Conservation (phyloP, 1,140 invertebrate species). For the Drosophila carrolli region DNA sequence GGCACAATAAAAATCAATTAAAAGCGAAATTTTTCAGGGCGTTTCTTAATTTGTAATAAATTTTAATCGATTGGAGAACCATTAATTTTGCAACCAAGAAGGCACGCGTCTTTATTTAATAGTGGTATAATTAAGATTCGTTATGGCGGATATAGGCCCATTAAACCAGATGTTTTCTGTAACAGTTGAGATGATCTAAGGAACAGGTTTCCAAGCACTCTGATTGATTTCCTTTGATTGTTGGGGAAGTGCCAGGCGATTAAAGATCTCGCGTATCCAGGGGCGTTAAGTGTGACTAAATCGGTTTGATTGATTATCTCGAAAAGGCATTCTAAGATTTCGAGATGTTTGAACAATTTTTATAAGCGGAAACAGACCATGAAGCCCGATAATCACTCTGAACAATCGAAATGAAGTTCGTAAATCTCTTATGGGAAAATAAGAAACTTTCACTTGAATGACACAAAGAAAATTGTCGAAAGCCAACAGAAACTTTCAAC, state of each 20-base stretch:
- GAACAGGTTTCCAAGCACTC: slow-evolving; percentile 30
- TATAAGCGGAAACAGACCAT: slow-evolving; percentile 21
- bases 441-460: slow-evolving; percentile 36
- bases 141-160: slow-evolving; percentile 70
- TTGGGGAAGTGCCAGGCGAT: slow-evolving; percentile 47
- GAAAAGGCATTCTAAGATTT: not conserved
- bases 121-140: slow-evolving; percentile 74
- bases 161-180: slow-evolving; percentile 59
- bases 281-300: slow-evolving; percentile 35
- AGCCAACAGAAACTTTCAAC: slow-evolving; percentile 28
- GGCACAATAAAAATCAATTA: slow-evolving; percentile 76
- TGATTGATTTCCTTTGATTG: slow-evolving; percentile 65
- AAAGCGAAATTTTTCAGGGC: slow-evolving; percentile 49
- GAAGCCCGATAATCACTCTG: slow-evolving; percentile 21
- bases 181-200: slow-evolving; percentile 19
- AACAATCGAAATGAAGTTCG: slow-evolving; percentile 19
- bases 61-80: slow-evolving; percentile 61
- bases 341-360: not conserved
- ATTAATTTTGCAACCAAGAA: slow-evolving; percentile 62
- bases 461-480: slow-evolving; percentile 37
- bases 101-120: slow-evolving; percentile 66
- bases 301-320: slow-evolving; percentile 34
- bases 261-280: slow-evolving; percentile 22
- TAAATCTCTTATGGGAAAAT: slow-evolving; percentile 25
- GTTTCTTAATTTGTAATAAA: slow-evolving; percentile 39